A percentile compares a stretch with the other conserved stretches of the same genome.
phyloP scores from a whole-genome alignment of 2,113 vertebrate species.

The Haemorhous mexicanus region DNA sequence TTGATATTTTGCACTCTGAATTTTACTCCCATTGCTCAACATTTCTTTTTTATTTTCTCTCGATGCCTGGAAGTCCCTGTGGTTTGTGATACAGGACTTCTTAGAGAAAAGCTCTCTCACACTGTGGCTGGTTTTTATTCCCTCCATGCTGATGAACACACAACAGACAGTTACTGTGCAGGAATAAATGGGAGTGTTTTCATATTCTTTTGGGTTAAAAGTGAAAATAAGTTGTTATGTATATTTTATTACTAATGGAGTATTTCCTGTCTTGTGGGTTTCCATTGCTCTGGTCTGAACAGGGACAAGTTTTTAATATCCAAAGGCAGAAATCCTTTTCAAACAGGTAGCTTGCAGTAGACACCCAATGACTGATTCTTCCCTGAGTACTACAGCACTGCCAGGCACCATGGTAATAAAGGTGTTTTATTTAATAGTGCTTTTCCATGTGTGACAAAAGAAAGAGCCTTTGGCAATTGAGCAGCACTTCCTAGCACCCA shows the following conservation, averaged over 20 bases:
- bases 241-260: neutral
- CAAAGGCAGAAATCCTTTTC: neutral
- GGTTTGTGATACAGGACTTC: neutral
- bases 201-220: neutral
- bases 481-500: neutral
- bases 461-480: conserved; percentile 8
- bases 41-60: neutral
- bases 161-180: neutral
- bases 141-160: neutral
- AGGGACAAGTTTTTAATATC: neutral
- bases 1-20: neutral
- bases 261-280: neutral
- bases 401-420: neutral
- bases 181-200: neutral
- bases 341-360: neutral
- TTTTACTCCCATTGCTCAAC: neutral
- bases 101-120: neutral
- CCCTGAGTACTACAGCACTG: neutral
- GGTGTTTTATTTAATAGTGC: neutral
- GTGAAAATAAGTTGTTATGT: neutral
- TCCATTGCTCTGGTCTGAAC: neutral
- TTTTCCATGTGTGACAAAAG: neutral
- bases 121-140: neutral
- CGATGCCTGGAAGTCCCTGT: neutral
- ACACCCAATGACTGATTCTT: neutral